These are phyloP conservation scores for Acipenser oxyrinchus DNA, from an alignment of 2,797 vertebrate genomes.

Conservation along the genomic window DNA sequence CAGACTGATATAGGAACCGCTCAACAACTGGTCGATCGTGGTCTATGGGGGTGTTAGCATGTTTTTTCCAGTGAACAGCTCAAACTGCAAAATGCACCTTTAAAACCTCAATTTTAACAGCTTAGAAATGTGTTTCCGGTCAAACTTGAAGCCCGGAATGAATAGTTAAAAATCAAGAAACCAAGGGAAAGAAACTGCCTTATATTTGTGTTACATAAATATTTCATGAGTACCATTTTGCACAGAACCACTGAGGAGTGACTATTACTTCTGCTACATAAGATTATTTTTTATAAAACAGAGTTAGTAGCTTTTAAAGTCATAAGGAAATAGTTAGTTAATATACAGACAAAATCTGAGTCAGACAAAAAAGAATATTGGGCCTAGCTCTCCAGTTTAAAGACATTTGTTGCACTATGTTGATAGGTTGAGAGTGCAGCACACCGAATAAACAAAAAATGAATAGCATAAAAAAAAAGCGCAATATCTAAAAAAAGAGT, in stretches of 20 bases:
- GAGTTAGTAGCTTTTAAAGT: too few relatives aligned
- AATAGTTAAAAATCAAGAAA: conserved; percentile 68
- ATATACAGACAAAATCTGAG: too few relatives aligned
- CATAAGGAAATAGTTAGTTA: too few relatives aligned
- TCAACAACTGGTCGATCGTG: conserved; percentile 44
- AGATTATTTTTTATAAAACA: conserved; percentile 27
- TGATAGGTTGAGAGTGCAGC: too few relatives aligned
- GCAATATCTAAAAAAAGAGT: too few relatives aligned
- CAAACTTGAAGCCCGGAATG: conserved; percentile 57
- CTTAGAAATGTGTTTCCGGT: conserved; percentile 36
- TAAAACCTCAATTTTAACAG: conserved; percentile 19
- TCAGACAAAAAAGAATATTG: too few relatives aligned
- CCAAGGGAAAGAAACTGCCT: conserved; percentile 59
- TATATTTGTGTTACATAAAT: conserved; percentile 69
- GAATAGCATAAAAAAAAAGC: too few relatives aligned
- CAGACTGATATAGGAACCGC: conserved; percentile 23
- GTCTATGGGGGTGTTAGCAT: conserved; percentile 57
- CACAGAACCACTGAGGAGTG: conserved; percentile 64
- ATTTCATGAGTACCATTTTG: conserved; percentile 70
- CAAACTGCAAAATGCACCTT: conserved; percentile 20
- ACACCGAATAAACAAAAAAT: too few relatives aligned
- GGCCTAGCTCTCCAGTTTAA: too few relatives aligned
- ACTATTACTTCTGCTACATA: conserved; percentile 49
- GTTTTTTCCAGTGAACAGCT: conserved; percentile 16
- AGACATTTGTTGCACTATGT: too few relatives aligned